phyloP scores from a whole-genome alignment of 1,140 invertebrate species.

The Calephelis virginiensis region DNA sequence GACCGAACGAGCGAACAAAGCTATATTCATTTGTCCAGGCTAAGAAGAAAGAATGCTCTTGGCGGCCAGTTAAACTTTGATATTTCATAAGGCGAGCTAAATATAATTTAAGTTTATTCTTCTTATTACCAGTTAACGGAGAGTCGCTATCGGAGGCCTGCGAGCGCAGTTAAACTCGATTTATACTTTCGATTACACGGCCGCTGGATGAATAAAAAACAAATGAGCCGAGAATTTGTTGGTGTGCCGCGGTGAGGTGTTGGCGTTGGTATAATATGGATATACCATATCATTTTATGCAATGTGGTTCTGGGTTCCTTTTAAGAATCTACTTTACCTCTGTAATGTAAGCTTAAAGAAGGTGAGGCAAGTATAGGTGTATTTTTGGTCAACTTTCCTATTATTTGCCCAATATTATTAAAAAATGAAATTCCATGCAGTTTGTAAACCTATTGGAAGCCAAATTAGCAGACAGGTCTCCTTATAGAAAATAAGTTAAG shows the following conservation, averaged over 20 bases:
- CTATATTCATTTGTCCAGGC: conserved; percentile 16
- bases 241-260: conserved; percentile 42
- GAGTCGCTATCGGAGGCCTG: conserved; percentile 50
- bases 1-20: background rate
- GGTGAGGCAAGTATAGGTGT: no score
- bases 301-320: no score
- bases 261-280: conserved; percentile 38
- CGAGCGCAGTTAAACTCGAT: conserved; percentile 59
- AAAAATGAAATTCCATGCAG: no score
- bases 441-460: no score
- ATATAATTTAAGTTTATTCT: conserved; percentile 66
- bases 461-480: no score
- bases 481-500: no score
- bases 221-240: conserved; percentile 75
- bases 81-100: conserved; percentile 52
- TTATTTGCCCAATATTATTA: no score
- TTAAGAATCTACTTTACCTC: no score
- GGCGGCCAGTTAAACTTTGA: conserved; percentile 36
- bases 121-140: conserved; percentile 66
- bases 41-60: conserved; percentile 12
- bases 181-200: conserved; percentile 75
- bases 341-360: no score
- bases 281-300: conserved; percentile 18
- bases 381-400: no score
- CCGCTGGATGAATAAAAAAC: conserved; percentile 71